These are phyloP conservation scores for Pocillopora grandis DNA, from an alignment of 92 coral and sea anemone species.

Conservation along the genomic window DNA sequence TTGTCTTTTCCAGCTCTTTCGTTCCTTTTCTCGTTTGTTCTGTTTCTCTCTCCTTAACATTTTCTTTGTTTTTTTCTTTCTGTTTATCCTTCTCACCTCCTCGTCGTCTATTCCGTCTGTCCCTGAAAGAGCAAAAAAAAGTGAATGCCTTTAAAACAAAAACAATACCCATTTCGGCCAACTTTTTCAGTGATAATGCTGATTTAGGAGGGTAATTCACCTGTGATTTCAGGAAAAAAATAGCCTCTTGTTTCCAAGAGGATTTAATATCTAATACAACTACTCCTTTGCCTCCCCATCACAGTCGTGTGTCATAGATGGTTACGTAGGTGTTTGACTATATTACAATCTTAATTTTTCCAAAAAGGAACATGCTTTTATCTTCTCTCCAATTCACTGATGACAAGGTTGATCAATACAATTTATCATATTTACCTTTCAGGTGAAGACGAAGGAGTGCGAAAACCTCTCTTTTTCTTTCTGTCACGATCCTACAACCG, in stretches of 20 bases:
- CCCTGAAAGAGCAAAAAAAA: slow-evolving; percentile 31
- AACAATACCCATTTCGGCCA: neutral
- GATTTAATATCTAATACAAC: no score
- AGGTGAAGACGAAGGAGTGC: slow-evolving; percentile 82
- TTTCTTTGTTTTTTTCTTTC: slow-evolving; percentile 49
- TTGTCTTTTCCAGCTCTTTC: slow-evolving; percentile 38
- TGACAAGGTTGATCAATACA: no score
- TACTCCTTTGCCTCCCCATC: no score
- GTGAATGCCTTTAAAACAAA: neutral
- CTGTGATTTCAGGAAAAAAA: neutral
- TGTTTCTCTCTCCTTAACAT: slow-evolving; percentile 48
- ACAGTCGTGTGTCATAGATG: no score
- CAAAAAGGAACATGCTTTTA: no score
- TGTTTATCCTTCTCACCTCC: slow-evolving; percentile 47
- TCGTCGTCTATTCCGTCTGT: slow-evolving; percentile 54
- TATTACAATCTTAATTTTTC: no score
- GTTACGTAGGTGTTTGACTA: no score
- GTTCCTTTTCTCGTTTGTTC: slow-evolving; percentile 55
- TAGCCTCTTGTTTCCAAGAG: neutral
- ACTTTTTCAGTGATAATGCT: neutral
- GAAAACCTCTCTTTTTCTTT: slow-evolving; percentile 61
- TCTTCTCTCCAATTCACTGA: no score
- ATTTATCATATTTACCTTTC: slow-evolving; percentile 55
- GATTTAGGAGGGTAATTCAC: neutral
- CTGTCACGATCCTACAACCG: slow-evolving; percentile 72